Base-by-base conservation (phyloP, 2,113 vertebrate species). In the Hydrolagus affinis region DNA sequence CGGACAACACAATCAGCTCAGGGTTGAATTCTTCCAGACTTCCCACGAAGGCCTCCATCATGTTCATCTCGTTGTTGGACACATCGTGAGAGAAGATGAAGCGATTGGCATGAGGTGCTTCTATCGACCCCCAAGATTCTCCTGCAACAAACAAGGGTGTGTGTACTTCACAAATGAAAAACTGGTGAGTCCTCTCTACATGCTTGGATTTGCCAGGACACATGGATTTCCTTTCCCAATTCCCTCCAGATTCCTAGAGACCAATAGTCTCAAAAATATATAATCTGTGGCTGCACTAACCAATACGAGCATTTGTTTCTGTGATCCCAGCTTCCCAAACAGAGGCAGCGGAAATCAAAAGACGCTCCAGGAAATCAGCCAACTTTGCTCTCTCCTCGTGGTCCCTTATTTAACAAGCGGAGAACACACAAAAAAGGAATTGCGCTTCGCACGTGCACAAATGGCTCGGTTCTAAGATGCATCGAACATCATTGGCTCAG, bases 61-160 rank as follows among this genome's bases (percentile, higher is more conserved):
- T 93, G 73, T 94, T 97, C 93, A 99, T 96, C 89, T 92, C 95
- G 0, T 96, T 96, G 0, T 99, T 99, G 73, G 97, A 95, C 59
- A 96, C 89, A 70, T 99, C 98, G 0, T 99, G 98, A 70, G 98
- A 99, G 90, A 99, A 98, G 93, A 99, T 99, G 89, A 99, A 99
- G 87, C 97, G 96, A 92, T 96, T 99, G 86, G 97, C 98, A 57
- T 95, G 90, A 66, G 97, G 97, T 0, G 98, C 97, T 90, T 64
- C 92, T 68, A 91, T 91, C 0, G 87, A 89, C 68, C 94, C 96
- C 97, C 96, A 98, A 87, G 92, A 88, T 88, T 99, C 97, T 44
- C 96, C 98, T 99, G 74, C 77, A 88, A 70, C 17, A 72, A 76
- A 86, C 85, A 89, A 66, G 1, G 7, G 17, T 25, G 66, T 32